A percentile compares a stretch with the other conserved stretches of the same genome.
These are phyloP conservation scores for Propsilocerus akamusi DNA, from an alignment of 1,140 invertebrate genomes.

Conservation along the genomic window DNA sequence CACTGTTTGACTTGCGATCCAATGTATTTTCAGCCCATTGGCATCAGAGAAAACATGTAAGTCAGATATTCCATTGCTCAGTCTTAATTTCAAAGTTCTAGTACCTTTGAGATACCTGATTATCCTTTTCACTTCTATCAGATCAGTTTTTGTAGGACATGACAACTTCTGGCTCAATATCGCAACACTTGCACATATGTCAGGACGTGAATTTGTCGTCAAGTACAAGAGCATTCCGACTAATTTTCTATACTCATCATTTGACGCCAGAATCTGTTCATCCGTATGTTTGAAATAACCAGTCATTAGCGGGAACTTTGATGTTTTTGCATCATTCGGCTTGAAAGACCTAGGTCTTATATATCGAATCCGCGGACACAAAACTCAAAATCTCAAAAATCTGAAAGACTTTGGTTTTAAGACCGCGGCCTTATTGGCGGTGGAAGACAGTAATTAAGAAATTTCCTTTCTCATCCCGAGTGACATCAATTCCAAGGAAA, in stretches of 20 bases:
- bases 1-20: slow-evolving; percentile 16
- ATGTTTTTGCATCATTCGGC: neutral
- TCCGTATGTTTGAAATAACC: neutral
- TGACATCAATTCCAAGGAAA: slow-evolving; percentile 13
- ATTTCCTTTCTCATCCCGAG: slow-evolving; percentile 6
- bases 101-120: slow-evolving; percentile 25
- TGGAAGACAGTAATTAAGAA: neutral
- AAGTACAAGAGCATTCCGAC: slow-evolving; percentile 24
- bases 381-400: too few relatives aligned
- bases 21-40: slow-evolving; percentile 17
- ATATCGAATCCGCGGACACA: too few relatives aligned
- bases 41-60: slow-evolving; percentile 16
- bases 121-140: slow-evolving; percentile 19
- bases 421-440: too few relatives aligned
- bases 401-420: too few relatives aligned
- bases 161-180: slow-evolving; percentile 20
- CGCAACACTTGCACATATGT: slow-evolving; percentile 18
- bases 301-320: neutral
- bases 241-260: slow-evolving; percentile 15
- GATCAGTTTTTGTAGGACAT: slow-evolving; percentile 17
- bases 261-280: too few relatives aligned
- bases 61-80: neutral
- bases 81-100: slow-evolving; percentile 12
- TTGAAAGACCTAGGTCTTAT: too few relatives aligned
- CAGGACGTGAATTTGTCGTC: slow-evolving; percentile 20